phyloP scores from a whole-genome alignment of 92 coral and sea anemone species.

The Siderastrea radians region DNA sequence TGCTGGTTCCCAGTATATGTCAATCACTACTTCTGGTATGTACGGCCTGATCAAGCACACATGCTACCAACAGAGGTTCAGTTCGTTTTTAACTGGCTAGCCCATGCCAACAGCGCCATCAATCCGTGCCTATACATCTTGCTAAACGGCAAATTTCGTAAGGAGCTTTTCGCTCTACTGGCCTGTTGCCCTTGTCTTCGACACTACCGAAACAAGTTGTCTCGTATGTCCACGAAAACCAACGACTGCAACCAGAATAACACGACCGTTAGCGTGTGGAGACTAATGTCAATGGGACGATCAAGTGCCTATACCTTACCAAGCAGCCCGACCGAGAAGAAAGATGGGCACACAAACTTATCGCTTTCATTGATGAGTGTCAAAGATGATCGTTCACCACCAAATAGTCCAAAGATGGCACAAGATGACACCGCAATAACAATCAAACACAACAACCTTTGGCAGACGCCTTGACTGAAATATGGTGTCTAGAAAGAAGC shows the following conservation, averaged over 20 bases:
- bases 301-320: conserved; percentile 31
- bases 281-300: conserved; percentile 24
- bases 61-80: no score
- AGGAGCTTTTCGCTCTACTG: conserved; percentile 1
- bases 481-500: no score
- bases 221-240: neutral
- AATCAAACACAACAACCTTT: neutral
- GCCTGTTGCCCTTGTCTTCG: conserved; percentile 26
- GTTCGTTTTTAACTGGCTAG: no score
- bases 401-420: neutral
- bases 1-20: no score
- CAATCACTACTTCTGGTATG: no score
- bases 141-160: conserved; percentile 45
- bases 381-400: neutral
- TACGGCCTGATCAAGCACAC: no score
- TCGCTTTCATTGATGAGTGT: conserved; percentile 39
- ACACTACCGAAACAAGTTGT: neutral
- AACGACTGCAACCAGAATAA: neutral
- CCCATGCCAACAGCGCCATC: no score
- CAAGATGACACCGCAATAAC: neutral
- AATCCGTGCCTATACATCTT: neutral
- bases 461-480: no score
- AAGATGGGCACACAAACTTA: conserved; percentile 11
- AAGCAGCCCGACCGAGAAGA: conserved; percentile 4
- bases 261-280: conserved; percentile 17